Conservation (phyloP, 2,797 vertebrate species). For the Enteromius radiatus region DNA sequence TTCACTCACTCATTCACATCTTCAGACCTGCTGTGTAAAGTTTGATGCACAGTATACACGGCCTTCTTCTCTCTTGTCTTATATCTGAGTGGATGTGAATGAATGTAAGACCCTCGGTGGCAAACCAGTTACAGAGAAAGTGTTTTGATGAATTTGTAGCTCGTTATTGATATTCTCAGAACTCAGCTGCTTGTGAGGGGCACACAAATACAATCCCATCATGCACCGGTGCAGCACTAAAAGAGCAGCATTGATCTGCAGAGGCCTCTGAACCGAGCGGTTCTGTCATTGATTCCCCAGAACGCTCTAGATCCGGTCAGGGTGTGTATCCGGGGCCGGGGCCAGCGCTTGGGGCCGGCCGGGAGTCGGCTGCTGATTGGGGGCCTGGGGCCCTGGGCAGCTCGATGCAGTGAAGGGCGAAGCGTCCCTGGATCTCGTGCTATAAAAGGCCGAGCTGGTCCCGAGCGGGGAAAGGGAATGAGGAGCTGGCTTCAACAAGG, state of each 20-base stretch:
- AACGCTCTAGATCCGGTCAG: not conserved
- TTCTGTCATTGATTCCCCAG: not conserved
- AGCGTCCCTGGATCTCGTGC: conserved; percentile 63
- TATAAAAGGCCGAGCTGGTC: conserved; percentile 71
- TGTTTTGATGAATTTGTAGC: not conserved
- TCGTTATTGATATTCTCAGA: not conserved
- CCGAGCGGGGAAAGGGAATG: conserved; percentile 45
- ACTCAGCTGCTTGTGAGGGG: not conserved
- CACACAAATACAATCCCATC: not conserved
- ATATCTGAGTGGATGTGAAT: not conserved
- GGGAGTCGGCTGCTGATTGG: conserved; percentile 62
- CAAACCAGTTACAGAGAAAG: not conserved
- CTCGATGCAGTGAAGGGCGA: conserved; percentile 75
- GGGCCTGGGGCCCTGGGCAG: conserved; percentile 61
- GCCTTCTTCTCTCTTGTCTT: not conserved
- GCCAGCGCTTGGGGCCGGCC: not conserved
- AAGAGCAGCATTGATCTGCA: not conserved
- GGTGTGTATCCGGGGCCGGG: not conserved
- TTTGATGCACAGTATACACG: not conserved
- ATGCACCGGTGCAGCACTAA: not conserved
- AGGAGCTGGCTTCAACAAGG: conserved; percentile 59
- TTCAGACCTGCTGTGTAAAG: not conserved
- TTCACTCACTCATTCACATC: not conserved
- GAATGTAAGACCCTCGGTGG: not conserved
- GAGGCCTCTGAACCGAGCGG: not conserved